phyloP scores from a whole-genome alignment of 2,113 vertebrate species.

The Eleginops maclovinus region DNA sequence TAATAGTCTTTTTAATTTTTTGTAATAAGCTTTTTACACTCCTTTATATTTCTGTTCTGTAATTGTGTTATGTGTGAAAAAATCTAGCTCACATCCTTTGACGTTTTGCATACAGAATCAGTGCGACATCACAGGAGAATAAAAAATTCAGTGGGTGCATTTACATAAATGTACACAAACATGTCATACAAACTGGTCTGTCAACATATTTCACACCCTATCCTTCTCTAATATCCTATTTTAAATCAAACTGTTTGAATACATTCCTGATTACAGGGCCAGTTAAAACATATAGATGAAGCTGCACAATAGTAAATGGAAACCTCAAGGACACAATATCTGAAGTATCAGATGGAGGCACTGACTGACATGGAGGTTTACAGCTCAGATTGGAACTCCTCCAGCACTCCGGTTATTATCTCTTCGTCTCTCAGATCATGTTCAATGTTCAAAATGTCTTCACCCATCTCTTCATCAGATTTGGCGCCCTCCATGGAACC shows the following conservation, averaged over 20 bases:
- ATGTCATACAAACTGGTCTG: neutral
- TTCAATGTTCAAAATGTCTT: rapidly evolving
- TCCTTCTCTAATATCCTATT: neutral
- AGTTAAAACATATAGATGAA: neutral
- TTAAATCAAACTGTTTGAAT: neutral
- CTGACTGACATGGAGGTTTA: conserved; percentile 4
- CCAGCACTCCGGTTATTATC: rapidly evolving
- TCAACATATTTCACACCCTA: neutral
- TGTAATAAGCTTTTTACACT: too few species aligned
- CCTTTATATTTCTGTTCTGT: too few species aligned
- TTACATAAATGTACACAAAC: too few species aligned
- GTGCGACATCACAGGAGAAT: too few species aligned
- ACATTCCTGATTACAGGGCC: neutral
- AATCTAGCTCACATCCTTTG: too few species aligned
- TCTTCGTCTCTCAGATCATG: rapidly evolving
- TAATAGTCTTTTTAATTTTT: too few species aligned
- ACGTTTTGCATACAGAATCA: too few species aligned
- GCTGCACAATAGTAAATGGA: neutral
- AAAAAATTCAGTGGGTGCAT: too few species aligned
- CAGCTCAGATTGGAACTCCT: conserved; percentile 2
- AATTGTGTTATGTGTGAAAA: too few species aligned
- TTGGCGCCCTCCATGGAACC: neutral
- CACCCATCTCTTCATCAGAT: rapidly evolving
- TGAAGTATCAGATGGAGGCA: neutral
- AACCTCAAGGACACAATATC: neutral